These are phyloP conservation scores for Bos indicus DNA, from an alignment of 2,113 vertebrate species.

Conservation along the genomic window DNA sequence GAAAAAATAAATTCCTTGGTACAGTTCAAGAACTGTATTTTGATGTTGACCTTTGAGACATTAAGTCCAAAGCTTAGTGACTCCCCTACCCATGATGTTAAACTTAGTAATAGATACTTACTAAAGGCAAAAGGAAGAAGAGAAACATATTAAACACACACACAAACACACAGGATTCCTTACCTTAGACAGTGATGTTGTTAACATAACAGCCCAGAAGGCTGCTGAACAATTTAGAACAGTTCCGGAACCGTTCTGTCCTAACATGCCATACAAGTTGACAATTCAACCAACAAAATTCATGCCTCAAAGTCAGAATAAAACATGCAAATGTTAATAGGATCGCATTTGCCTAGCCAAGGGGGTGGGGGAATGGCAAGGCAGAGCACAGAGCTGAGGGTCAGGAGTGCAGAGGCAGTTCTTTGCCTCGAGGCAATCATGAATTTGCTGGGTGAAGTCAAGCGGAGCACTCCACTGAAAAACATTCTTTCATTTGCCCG, in stretches of 20 bases:
- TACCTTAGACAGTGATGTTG: neutral
- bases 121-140: neutral
- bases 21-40: neutral
- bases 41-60: neutral
- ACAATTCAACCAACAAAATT: neutral
- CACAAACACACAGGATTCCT: neutral
- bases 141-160: neutral
- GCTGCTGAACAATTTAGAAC: neutral
- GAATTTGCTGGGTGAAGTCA: neutral
- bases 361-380: neutral
- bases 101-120: neutral
- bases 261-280: neutral
- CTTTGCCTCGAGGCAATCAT: neutral
- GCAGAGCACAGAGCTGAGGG: neutral
- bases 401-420: neutral
- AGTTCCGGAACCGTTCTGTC: neutral
- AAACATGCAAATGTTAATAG: neutral
- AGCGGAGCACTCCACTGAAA: neutral
- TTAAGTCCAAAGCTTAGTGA: neutral
- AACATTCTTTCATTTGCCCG: neutral
- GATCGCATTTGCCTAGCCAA: neutral
- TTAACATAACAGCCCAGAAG: neutral
- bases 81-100: neutral
- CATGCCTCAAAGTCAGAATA: neutral
- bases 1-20: neutral